Percentiles rank a stretch among this genome's conserved stretches.
Conservation (phyloP, 1,140 invertebrate genomes). For the Coelopa frigida region DNA sequence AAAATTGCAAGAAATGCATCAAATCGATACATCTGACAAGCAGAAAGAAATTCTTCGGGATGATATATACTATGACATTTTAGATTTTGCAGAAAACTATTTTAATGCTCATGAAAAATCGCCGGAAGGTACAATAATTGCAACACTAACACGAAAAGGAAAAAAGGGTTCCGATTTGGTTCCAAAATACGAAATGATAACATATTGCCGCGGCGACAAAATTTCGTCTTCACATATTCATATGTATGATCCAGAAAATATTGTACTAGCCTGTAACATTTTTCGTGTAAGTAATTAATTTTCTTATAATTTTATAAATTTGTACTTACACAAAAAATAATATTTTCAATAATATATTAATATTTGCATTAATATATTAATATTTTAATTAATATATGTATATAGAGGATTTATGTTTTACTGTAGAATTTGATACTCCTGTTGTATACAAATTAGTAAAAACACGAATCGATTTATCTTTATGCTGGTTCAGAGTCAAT, state of each 20-base stretch:
- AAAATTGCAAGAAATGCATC: conserved; percentile 70
- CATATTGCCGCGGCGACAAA: conserved; percentile 75
- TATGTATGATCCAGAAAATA: conserved; percentile 91
- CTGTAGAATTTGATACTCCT: too few species aligned
- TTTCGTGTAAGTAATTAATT: conserved; percentile 62
- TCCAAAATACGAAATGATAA: conserved; percentile 88
- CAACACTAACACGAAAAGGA: conserved; percentile 74
- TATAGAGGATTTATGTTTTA: too few species aligned
- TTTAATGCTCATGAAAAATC: conserved; percentile 85
- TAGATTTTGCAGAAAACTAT: conserved; percentile 89
- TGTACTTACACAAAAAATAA: too few species aligned
- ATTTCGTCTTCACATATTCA: conserved; percentile 93
- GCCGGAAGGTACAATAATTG: conserved; percentile 80
- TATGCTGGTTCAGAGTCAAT: too few species aligned
- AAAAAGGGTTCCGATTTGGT: conserved; percentile 69
- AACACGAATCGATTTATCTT: too few species aligned
- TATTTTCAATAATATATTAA: too few species aligned
- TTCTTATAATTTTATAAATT: neutral
- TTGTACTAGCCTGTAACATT: conserved; percentile 79
- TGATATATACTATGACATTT: conserved; percentile 67
- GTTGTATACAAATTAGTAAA: too few species aligned
- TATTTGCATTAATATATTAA: too few species aligned
- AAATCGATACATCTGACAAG: conserved; percentile 49
- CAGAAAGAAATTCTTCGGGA: conserved; percentile 45
- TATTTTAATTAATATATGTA: too few species aligned